These are phyloP conservation scores for Emberiza fucata DNA, from an alignment of 2,113 vertebrate species.

Conservation along the genomic window DNA sequence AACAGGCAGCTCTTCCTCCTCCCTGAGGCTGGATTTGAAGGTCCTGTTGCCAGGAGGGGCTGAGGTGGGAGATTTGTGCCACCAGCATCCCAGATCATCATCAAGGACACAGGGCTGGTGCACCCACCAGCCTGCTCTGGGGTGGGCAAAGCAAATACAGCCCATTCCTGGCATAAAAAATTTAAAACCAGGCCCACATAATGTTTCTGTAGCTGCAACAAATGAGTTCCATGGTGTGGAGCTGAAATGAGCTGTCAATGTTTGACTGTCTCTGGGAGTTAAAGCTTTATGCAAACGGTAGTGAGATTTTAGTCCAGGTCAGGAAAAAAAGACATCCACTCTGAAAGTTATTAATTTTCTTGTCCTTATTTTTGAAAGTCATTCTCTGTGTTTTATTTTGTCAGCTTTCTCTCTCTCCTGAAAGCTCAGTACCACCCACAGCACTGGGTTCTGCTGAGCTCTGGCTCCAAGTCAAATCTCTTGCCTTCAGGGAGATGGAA, in stretches of 20 bases:
- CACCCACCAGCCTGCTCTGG: not conserved
- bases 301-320: not conserved
- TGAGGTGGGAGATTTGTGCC: not conserved
- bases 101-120: fast-evolving
- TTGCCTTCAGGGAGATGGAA: constrained; percentile 55
- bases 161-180: not conserved
- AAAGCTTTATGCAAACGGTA: not conserved
- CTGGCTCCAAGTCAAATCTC: constrained; percentile 61
- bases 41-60: not conserved
- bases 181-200: not conserved
- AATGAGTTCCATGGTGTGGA: not conserved
- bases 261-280: not conserved
- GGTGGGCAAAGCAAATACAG: not conserved
- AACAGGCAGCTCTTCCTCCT: not conserved
- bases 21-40: not conserved
- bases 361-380: constrained; percentile 10
- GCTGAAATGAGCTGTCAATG: not conserved
- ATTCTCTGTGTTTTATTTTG: not conserved
- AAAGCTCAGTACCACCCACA: constrained; percentile 42
- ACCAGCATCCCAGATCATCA: fast-evolving
- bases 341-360: not conserved
- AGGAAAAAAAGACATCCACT: not conserved
- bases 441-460: constrained; percentile 37
- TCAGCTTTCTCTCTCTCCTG: not conserved
- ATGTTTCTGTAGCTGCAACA: not conserved